These are phyloP conservation scores for Sitodiplosis mosellana DNA, from an alignment of 1,140 invertebrate genomes.

Conservation along the genomic window DNA sequence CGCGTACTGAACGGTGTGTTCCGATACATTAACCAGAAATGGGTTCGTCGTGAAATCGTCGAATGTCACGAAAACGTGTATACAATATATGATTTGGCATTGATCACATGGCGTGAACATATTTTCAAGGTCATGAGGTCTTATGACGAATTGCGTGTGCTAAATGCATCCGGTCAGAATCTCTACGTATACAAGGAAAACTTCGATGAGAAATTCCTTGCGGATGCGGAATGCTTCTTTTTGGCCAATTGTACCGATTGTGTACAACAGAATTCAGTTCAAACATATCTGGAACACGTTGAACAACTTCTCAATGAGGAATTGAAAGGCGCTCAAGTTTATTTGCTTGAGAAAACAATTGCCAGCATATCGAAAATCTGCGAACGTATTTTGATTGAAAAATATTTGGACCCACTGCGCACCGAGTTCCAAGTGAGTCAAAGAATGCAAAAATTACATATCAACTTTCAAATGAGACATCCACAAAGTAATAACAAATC, in stretches of 20 bases:
- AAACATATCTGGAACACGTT: conserved; percentile 96
- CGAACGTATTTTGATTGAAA: conserved; percentile 92
- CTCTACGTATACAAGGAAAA: conserved; percentile 87
- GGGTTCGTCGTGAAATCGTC: conserved; percentile 95
- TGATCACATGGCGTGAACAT: conserved; percentile 95
- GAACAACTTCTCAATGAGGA: conserved; percentile 85
- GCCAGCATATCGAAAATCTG: conserved; percentile 71
- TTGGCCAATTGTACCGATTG: conserved; percentile 86
- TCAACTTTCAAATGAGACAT: conserved; percentile 56
- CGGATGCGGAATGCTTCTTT: conserved; percentile 92
- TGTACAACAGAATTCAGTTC: conserved; percentile 87
- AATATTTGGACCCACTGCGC: conserved; percentile 92
- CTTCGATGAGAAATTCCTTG: conserved; percentile 91
- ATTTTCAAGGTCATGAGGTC: conserved; percentile 78
- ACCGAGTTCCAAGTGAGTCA: conserved; percentile 58
- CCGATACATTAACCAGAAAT: conserved; percentile 94
- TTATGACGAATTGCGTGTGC: conserved; percentile 62
- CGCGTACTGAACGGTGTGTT: conserved; percentile 95
- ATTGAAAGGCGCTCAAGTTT: conserved; percentile 78
- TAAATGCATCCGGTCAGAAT: conserved; percentile 81
- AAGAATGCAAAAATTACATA: conserved; percentile 58
- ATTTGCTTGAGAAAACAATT: conserved; percentile 86
- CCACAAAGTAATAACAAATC: neutral
- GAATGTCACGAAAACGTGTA: conserved; percentile 93
- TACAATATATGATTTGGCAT: conserved; percentile 92